Percentiles rank a stretch among this genome's conserved stretches.
These are phyloP conservation scores for Pantherophis guttatus DNA, from an alignment of 2,113 vertebrate species.

Conservation along the genomic window DNA sequence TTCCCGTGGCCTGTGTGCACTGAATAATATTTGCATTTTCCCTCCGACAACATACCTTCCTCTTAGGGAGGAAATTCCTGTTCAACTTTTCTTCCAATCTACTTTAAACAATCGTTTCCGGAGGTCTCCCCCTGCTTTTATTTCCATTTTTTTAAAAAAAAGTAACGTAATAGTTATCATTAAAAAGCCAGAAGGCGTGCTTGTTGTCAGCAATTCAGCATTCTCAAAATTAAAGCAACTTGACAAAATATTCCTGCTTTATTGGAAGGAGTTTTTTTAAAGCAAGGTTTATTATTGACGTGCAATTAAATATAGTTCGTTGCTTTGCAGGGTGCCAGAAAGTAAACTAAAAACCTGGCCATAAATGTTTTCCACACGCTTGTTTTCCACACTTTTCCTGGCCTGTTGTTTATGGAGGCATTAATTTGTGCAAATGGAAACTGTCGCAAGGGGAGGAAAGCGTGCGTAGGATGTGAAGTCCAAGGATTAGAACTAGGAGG, in stretches of 20 bases:
- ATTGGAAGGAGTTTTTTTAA: not conserved
- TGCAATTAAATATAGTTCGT: not conserved
- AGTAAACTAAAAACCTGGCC: not conserved
- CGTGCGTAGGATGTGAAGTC: not conserved
- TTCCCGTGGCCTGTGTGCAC: constrained; percentile 16
- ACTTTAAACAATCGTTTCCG: constrained; percentile 50
- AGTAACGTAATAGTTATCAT: constrained; percentile 9
- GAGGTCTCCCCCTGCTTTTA: not conserved
- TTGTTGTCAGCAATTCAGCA: not conserved
- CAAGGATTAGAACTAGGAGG: not conserved
- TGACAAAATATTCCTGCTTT: not conserved
- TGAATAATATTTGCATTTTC: constrained; percentile 49
- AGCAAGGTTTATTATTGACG: not conserved
- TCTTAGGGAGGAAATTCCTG: constrained; percentile 43
- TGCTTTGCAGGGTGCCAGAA: not conserved
- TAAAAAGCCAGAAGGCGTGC: not conserved
- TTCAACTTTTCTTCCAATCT: constrained; percentile 30
- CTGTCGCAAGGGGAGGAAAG: not conserved
- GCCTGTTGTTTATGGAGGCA: not conserved
- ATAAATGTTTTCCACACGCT: not conserved
- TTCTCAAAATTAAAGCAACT: not conserved
- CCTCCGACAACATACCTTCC: constrained; percentile 24
- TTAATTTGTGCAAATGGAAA: not conserved
- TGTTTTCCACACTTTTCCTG: not conserved
- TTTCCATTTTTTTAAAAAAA: not conserved